Conservation (phyloP, 1,140 invertebrate species). For the Lepidurus apus region DNA sequence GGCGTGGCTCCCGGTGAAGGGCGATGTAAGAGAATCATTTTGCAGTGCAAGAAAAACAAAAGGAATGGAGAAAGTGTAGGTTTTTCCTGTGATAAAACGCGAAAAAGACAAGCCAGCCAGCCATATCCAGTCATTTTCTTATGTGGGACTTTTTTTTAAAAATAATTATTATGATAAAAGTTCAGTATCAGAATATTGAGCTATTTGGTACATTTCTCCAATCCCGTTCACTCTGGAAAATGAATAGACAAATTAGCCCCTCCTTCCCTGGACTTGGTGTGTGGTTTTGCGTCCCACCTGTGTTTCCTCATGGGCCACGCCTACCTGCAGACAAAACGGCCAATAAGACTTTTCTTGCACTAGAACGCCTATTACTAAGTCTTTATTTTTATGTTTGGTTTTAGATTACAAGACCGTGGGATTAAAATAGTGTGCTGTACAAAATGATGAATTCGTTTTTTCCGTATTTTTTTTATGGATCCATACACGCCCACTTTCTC, state of each 20-base stretch:
- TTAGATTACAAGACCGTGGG: neutral
- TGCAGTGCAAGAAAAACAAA: neutral
- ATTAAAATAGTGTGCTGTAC: neutral
- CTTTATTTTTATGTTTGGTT: neutral
- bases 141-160: neutral
- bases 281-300: neutral
- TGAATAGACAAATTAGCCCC: neutral
- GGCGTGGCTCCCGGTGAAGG: slow-evolving; percentile 19
- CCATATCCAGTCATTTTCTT: slow-evolving; percentile 19
- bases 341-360: neutral
- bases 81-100: slow-evolving; percentile 6
- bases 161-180: neutral
- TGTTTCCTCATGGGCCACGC: slow-evolving; percentile 4
- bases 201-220: neutral
- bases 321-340: neutral
- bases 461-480: neutral
- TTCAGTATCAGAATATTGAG: neutral
- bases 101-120: slow-evolving; percentile 2
- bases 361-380: neutral
- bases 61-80: neutral
- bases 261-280: neutral
- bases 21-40: neutral
- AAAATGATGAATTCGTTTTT: neutral
- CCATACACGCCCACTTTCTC: neutral
- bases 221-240: neutral